Evolutionary conservation across 2,797 vertebrate genomes (phyloP).

Genomic region (Pogoniulus pusillus): DNA sequence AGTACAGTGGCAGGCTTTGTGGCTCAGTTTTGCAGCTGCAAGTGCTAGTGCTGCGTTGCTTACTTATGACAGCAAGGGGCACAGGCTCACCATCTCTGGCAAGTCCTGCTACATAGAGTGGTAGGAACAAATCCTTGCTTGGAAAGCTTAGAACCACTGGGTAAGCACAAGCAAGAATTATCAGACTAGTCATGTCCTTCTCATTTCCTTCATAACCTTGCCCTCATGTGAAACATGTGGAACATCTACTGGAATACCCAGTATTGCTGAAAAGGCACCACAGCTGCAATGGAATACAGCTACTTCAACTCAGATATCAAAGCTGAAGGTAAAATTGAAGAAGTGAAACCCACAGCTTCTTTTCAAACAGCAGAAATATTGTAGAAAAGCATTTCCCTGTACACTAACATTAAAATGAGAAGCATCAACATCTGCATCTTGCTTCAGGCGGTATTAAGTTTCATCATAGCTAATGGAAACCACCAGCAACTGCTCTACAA

Average conservation of each 20-base stretch:
- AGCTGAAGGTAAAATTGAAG: background rate
- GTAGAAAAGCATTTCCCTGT: constrained; percentile 1
- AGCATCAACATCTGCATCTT: background rate
- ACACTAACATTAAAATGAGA: background rate
- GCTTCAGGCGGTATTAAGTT: background rate
- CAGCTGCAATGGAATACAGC: background rate
- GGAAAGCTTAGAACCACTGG: background rate
- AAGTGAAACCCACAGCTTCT: background rate
- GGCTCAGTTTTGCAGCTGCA: background rate
- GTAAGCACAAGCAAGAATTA: background rate
- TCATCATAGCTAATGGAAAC: background rate
- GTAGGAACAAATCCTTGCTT: background rate
- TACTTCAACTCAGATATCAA: background rate
- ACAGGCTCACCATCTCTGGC: background rate
- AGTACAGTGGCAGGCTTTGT: background rate
- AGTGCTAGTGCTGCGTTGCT: background rate
- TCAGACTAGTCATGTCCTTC: background rate
- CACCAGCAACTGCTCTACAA: background rate
- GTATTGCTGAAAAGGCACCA: constrained; percentile 11
- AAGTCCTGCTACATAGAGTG: background rate
- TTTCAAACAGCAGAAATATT: background rate
- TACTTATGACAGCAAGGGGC: background rate
- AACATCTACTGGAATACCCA: background rate
- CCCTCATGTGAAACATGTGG: background rate
- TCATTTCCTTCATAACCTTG: background rate